These are phyloP conservation scores for Oncorhynchus masou DNA, from an alignment of 2,113 vertebrate species.

Conservation along the genomic window DNA sequence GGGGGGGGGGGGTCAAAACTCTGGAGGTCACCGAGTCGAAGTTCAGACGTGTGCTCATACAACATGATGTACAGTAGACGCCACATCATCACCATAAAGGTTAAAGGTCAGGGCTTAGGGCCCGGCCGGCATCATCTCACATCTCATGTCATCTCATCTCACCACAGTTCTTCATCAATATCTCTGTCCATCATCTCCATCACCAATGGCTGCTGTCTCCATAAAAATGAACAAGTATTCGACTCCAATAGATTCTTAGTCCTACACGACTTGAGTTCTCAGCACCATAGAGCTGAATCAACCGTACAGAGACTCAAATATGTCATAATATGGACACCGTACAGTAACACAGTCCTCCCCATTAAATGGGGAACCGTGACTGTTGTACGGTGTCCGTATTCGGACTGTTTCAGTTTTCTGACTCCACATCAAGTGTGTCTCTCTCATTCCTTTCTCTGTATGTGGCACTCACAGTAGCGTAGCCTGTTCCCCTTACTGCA, in stretches of 20 bases:
- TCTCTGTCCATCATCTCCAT: conserved; percentile 39
- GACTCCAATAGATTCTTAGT: not conserved
- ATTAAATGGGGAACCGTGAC: not conserved
- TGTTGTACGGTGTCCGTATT: no score
- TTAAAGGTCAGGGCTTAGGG: conserved; percentile 40
- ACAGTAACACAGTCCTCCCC: conserved; percentile 21
- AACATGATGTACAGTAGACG: conserved; percentile 46
- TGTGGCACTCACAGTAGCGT: conserved; percentile 49
- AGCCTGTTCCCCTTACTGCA: conserved; percentile 49
- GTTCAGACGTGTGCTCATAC: conserved; percentile 50
- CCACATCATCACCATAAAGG: conserved; percentile 30
- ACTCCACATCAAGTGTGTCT: not conserved
- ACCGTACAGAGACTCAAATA: no score
- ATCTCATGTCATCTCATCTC: conserved; percentile 41
- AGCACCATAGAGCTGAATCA: not conserved
- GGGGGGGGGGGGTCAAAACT: no score
- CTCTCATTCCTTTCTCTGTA: conserved; percentile 40
- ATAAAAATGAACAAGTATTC: no score
- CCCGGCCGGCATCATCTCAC: not conserved
- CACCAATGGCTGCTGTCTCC: not conserved
- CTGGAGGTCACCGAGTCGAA: not conserved
- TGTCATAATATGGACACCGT: not conserved
- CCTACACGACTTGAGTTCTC: not conserved
- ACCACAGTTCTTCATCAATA: conserved; percentile 51
- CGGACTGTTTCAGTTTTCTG: no score